Conservation (phyloP, 1,140 invertebrate genomes). For the Ips typographus region DNA sequence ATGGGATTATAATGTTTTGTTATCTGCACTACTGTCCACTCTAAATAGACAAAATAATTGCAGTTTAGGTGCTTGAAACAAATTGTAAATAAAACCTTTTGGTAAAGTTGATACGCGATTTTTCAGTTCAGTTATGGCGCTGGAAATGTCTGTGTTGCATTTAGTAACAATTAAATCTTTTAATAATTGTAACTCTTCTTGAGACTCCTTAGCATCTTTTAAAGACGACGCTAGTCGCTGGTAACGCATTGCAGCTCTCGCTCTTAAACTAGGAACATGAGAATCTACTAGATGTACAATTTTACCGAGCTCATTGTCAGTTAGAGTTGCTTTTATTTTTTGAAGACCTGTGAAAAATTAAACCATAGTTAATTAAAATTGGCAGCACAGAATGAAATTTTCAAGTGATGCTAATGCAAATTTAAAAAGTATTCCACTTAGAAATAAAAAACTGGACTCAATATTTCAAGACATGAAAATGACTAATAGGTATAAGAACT, state of each 20-base stretch:
- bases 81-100: conserved; percentile 30
- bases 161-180: conserved; percentile 36
- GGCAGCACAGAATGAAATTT: too few relatives aligned
- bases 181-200: conserved; percentile 20
- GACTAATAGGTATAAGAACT: too few relatives aligned
- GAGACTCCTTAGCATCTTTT: not conserved
- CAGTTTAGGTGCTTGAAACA: not conserved
- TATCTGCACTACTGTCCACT: conserved; percentile 45
- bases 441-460: too few relatives aligned
- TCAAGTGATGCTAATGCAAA: too few relatives aligned
- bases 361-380: too few relatives aligned
- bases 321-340: conserved; percentile 32
- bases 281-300: conserved; percentile 42
- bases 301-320: conserved; percentile 37
- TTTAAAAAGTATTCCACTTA: too few relatives aligned
- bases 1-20: conserved; percentile 38
- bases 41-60: conserved; percentile 32
- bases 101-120: conserved; percentile 40
- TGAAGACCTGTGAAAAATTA: not conserved
- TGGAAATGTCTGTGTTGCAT: conserved; percentile 27
- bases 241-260: conserved; percentile 38
- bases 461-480: too few relatives aligned
- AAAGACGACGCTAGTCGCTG: conserved; percentile 29
- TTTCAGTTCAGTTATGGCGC: conserved; percentile 34
- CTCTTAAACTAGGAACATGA: conserved; percentile 38